Evolutionary conservation across 2,113 vertebrate species (phyloP).

Genomic region (Ceuthmochares aereus): DNA sequence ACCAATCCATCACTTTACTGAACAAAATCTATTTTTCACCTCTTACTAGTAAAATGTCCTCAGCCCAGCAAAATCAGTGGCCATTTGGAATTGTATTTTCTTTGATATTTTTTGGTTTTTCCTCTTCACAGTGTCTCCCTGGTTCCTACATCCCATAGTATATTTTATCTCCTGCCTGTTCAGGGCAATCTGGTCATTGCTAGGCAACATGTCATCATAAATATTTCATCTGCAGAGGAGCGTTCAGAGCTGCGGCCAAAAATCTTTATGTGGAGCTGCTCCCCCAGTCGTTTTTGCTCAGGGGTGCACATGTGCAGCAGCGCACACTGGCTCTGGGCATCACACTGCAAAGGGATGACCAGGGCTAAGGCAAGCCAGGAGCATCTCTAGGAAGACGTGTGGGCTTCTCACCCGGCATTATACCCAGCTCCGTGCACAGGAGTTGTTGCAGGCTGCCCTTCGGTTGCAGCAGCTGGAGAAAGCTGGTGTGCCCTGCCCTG

Average conservation of each 20-base stretch:
- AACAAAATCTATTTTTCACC: slow-evolving; percentile 23
- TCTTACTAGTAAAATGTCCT: background rate
- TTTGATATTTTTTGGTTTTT: background rate
- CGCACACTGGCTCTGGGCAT: accelerated
- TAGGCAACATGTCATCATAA: slow-evolving; percentile 78
- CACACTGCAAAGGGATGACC: accelerated
- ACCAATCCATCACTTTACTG: background rate
- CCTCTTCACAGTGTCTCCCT: background rate
- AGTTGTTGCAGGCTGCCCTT: background rate
- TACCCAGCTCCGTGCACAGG: accelerated
- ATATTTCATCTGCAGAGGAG: slow-evolving; percentile 71
- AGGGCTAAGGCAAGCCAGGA: background rate
- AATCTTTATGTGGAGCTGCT: background rate
- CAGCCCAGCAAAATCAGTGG: background rate
- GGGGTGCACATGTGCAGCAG: background rate
- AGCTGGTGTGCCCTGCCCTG: background rate
- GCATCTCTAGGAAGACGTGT: background rate
- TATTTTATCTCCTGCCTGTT: slow-evolving; percentile 33
- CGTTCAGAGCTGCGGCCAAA: slow-evolving; percentile 20
- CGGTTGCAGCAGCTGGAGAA: background rate
- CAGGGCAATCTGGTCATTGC: slow-evolving; percentile 73
- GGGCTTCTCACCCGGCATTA: background rate
- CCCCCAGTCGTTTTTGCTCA: background rate
- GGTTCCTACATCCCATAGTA: background rate
- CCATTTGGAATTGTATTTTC: background rate